A percentile compares a stretch with the other conserved stretches of the same genome.
These are phyloP conservation scores for Xenentodon cancila DNA, from an alignment of 2,797 vertebrate species.

Conservation along the genomic window DNA sequence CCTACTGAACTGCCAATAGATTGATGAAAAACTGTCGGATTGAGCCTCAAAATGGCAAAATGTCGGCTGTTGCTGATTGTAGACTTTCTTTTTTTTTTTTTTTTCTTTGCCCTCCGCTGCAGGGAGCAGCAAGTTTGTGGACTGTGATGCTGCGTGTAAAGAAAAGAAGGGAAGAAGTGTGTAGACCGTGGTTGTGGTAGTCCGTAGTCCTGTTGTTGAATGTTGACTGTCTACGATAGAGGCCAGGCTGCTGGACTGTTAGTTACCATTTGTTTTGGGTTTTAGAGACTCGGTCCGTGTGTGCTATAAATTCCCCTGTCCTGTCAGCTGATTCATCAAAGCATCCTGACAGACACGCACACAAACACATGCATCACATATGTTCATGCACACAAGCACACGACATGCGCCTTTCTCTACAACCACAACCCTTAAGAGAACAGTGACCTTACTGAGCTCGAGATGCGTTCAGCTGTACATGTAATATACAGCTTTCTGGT, in stretches of 20 bases:
- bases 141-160: slow-evolving; percentile 61
- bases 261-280: slow-evolving; percentile 71
- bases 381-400: slow-evolving; percentile 36
- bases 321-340: slow-evolving; percentile 49
- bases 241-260: slow-evolving; percentile 72
- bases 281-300: slow-evolving; percentile 67
- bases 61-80: slow-evolving; percentile 51
- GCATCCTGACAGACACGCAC: slow-evolving; percentile 37
- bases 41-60: slow-evolving; percentile 31
- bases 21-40: slow-evolving; percentile 33
- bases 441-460: slow-evolving; percentile 82
- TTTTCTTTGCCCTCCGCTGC: slow-evolving; percentile 28
- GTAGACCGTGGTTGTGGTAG: slow-evolving; percentile 74
- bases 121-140: slow-evolving; percentile 32
- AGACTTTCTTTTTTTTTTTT: slow-evolving; percentile 8
- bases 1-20: slow-evolving; percentile 80
- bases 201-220: slow-evolving; percentile 74
- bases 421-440: slow-evolving; percentile 71
- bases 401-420: slow-evolving; percentile 74
- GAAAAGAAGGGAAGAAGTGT: slow-evolving; percentile 64
- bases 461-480: slow-evolving; percentile 74
- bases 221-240: slow-evolving; percentile 72
- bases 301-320: slow-evolving; percentile 76
- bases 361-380: slow-evolving; percentile 7
- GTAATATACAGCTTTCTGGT: slow-evolving; percentile 42